Percentiles rank a stretch among this genome's conserved stretches.
Conservation (phyloP, 2,797 vertebrate species). For the Premnoplex brunnescens region DNA sequence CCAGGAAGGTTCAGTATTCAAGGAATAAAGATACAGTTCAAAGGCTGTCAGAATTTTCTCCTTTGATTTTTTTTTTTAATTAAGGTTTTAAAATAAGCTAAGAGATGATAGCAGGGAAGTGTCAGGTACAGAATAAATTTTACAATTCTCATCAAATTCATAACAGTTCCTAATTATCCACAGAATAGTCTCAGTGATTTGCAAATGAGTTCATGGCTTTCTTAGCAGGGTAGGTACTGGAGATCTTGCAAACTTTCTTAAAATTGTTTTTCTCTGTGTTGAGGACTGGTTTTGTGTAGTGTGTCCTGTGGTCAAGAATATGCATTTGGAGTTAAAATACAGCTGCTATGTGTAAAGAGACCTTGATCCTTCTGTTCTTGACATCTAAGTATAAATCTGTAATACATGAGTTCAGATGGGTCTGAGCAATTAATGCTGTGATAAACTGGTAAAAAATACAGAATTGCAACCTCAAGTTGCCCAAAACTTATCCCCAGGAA, state of each 20-base stretch:
- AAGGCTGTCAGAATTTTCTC: neutral
- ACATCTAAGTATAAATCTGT: neutral
- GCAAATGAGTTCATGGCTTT: neutral
- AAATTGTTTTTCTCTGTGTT: neutral
- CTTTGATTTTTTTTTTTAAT: neutral
- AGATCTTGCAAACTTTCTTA: neutral
- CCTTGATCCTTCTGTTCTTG: neutral
- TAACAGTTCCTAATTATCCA: neutral
- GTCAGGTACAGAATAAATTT: neutral
- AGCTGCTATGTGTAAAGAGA: neutral
- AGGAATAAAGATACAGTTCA: neutral
- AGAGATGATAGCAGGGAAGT: neutral
- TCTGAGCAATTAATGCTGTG: neutral
- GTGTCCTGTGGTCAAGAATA: neutral
- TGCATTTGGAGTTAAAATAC: neutral
- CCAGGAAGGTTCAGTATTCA: neutral
- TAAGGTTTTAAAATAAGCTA: neutral
- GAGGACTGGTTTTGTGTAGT: neutral
- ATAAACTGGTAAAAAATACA: neutral
- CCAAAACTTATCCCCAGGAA: neutral
- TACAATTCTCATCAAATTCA: neutral
- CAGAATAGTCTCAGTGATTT: neutral
- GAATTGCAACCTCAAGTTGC: neutral
- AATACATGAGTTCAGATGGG: rapidly evolving
- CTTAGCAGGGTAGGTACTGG: neutral